Conservation (phyloP, 2,113 vertebrate species). For the Callaeas wilsoni region DNA sequence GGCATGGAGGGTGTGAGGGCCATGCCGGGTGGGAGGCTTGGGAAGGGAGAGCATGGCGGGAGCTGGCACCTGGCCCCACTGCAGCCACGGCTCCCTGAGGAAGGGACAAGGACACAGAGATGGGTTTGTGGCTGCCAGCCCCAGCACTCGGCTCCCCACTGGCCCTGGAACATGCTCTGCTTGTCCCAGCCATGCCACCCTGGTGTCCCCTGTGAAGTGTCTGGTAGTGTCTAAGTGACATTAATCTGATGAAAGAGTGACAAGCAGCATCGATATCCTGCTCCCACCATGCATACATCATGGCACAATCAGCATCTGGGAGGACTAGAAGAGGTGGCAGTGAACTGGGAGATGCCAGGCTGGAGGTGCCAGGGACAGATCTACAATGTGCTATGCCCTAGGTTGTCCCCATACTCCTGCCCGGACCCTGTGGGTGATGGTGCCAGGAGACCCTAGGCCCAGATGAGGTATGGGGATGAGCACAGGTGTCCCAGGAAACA, state of each 20-base stretch:
- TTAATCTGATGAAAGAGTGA: neutral
- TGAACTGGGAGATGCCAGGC: neutral
- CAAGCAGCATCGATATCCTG: neutral
- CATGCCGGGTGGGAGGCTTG: rapidly evolving
- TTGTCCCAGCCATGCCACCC: rapidly evolving
- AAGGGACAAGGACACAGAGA: neutral
- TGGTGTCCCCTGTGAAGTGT: neutral
- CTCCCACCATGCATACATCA: neutral
- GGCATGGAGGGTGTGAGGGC: neutral
- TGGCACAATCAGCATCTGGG: neutral
- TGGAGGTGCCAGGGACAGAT: neutral
- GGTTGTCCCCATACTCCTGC: neutral
- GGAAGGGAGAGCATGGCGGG: rapidly evolving
- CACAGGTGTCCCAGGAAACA: neutral
- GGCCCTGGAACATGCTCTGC: neutral
- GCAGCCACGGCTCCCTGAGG: neutral
- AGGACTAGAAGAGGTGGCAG: neutral
- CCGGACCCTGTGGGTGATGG: neutral
- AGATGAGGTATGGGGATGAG: neutral
- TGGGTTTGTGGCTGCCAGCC: neutral
- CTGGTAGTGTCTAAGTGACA: neutral
- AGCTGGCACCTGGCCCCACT: neutral
- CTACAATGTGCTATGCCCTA: neutral
- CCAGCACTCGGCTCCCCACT: neutral
- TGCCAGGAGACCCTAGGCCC: neutral